Base-by-base conservation (phyloP, 2,888 invertebrate genomes). In the Pecten maximus region DNA sequence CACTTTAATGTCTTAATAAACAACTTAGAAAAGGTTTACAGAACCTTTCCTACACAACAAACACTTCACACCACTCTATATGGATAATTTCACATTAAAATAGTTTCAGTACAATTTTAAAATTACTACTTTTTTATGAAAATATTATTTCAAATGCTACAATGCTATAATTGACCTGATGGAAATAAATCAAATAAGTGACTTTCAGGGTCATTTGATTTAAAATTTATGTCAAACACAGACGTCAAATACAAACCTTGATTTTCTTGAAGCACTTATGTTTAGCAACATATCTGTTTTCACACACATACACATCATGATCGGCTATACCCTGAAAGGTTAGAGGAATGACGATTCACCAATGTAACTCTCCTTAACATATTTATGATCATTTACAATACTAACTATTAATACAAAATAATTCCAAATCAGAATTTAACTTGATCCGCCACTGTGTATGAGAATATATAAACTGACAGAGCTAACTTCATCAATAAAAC, bases 301-400 rank as follows among this genome's bases (percentile, higher is more conserved):
- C 99, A 96, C 99, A 99, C 0, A 99, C 99, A 96, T 98, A 99
- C 0, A 99, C 98, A 97, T 99, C 99, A 96, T 98, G 98, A 92
- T 99, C 99, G 0, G 98, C 97, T 95, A 98, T 98, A 39, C 98
- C 98, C 97, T 97, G 93, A 28, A 94, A 93, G 54, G 88, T 88
- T 44, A 74, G 10, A 74, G 35, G 35, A 28, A 74, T 0, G 8
- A 28, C 28, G 16, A 28, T 10, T 35, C 3, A 6, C 28, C 35
- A 74, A 35, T 74, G 35, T 74, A 74, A 35, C 12, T 8, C 35
- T 74, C 10, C 23, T 19, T 23, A 54, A 35, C 4, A 35, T 74
- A 35, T 28, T 35, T 74, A 74, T 28, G 10, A 74, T 12, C 12
- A 0, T 35, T 35, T 74, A 60, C 60, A 60, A n/a, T 60, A 23